These are phyloP conservation scores for Oryctolagus cuniculus DNA, from an alignment of 2,113 vertebrate species.

Conservation along the genomic window DNA sequence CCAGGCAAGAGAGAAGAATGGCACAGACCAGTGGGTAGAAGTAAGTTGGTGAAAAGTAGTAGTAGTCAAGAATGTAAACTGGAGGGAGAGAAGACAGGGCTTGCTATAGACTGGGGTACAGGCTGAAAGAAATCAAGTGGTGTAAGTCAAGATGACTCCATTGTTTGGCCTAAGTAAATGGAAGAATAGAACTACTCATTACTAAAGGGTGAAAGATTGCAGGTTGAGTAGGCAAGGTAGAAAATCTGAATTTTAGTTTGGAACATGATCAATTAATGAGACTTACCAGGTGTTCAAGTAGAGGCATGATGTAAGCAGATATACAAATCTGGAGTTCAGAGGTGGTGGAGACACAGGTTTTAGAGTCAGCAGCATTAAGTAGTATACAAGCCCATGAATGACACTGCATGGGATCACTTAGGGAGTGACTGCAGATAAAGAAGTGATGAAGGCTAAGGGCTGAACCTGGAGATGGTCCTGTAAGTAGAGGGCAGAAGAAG, in stretches of 20 bases:
- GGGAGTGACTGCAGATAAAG: background rate
- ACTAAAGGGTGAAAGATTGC: background rate
- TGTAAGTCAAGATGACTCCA: background rate
- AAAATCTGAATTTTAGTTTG: background rate
- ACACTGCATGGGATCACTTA: background rate
- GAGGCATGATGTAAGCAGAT: background rate
- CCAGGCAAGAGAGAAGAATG: background rate
- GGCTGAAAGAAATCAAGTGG: background rate
- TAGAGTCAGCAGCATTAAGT: background rate
- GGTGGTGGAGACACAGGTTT: background rate
- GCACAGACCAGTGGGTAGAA: background rate
- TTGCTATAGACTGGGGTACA: background rate
- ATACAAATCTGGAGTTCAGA: background rate
- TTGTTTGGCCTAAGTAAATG: background rate
- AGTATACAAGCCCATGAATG: background rate
- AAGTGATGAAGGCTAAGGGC: background rate
- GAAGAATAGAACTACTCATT: background rate
- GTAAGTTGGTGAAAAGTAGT: background rate
- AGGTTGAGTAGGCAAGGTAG: background rate
- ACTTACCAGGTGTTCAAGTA: background rate
- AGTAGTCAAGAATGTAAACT: background rate
- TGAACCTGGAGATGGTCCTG: background rate
- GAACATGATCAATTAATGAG: background rate
- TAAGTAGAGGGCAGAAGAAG: background rate
- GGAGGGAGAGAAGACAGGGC: background rate